Base-by-base conservation (phyloP, 2,797 vertebrate species). In the Melanotaenia maccullochi region DNA sequence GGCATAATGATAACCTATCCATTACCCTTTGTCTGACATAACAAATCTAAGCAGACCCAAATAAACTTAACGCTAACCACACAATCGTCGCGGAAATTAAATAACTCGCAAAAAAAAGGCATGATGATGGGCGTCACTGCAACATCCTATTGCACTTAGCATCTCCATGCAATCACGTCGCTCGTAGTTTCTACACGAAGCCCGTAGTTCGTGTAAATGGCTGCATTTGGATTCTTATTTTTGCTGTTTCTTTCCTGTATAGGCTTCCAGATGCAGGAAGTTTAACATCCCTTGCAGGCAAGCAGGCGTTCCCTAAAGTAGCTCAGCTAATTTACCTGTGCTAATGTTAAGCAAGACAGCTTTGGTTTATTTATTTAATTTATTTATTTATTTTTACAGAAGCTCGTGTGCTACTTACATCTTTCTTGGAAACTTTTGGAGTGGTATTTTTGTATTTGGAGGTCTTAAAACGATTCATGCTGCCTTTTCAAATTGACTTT, bases 361-460 rank as follows among this genome's bases (percentile, higher is more conserved):
- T 5, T n/a, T 22, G 1, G 32, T 33, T 33, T 33, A 33, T 47
- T 47, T 1, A 7, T n/a, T 47, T 47, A 0, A 8, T 49, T 47
- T 0, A 8, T 49, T 49, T 40, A 12, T 30, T 24, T 32, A 42
- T 54, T 14, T 6, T 32, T 20, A 1, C 24, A 42, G 7, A 30
- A 32, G 33, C 52, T 62, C n/a, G 28, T 22, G 12, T 35, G 49
- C 58, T 90, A 92, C 96, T 96, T 89, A 98, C 97, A 90, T 97
- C 96, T 86, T 95, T 97, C 88, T 95, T 96, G 77, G 95, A 83
- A 65, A 95, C 92, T 89, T 95, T 95, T 68, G 95, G 95, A 76
- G 95, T 96, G 65, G 94, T 96, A 89, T 98, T 97, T 90, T 97
- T 97, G 89, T 94, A 97, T 90, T 97, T 98, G 68, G 97, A 98